Evolutionary conservation across 92 coral and sea anemone species (phyloP), one percentile per base, ranked within the genome.

Genomic region (Umimayanthus kanabou): DNA sequence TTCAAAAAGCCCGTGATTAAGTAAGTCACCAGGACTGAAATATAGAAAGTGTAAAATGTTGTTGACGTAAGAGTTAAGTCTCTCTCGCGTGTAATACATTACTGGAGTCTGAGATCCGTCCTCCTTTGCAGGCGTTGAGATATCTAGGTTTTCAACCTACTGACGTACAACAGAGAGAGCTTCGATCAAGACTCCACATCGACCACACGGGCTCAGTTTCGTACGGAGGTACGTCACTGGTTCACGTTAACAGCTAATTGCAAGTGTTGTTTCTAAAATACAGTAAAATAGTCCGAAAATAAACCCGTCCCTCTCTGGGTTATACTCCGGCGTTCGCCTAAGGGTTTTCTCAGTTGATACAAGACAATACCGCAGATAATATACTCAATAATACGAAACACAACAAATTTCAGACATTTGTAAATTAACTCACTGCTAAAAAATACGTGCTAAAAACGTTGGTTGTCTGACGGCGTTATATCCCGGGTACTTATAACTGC

Each of bases 71-170:
- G 1, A 53, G 14, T 20, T 61, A 16, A 5, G 9, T 61, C 15
- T 61, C 4, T 26, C 22, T 16, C 69, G 40, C 49, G 57, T 77
- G 47, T 70, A 66, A 66, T 11, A 33, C 40, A 33, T 33, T n/a
- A n/a, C n/a, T 23, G 3, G 2, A 74, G 28, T 16, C 13, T 13
- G 15, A 74, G 15, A 29, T 29, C 78, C n/a, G 28, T n/a, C 40
- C 14, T 33, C 64, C 74, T n/a, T 39, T 84, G n/a, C 77, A 95
- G 98, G 99, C 99, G 16, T 89, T 97, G 72, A 90, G 95, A 29
- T 97, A 97, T 87, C 89, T 97, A 80, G 99, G 99, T 15, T 92
- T 95, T 73, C 81, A 92, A 39, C 98, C 98, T n/a, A 90, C 99
- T 15, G 94, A 92, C 30, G 96, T 92, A 29, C 96, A 97, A 53